phyloP scores from a whole-genome alignment of 35 echinoderm and acorn worm species.

The Chiridota heheva region DNA sequence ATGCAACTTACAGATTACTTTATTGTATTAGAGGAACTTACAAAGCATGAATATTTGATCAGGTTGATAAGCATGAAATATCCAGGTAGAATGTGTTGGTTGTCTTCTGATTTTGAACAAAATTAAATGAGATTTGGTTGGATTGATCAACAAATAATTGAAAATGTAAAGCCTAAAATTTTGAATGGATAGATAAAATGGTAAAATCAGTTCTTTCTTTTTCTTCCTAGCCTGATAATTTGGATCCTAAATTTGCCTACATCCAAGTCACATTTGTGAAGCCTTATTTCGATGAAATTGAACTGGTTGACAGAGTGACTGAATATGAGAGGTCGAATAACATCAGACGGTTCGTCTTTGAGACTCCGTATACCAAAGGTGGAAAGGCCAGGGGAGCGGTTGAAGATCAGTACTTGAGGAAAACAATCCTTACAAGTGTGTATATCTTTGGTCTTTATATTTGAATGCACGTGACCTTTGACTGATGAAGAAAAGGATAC shows the following conservation, averaged over 20 bases:
- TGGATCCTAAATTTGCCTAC: conserved; percentile 74
- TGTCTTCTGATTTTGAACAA: no score
- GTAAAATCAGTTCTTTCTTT: no score
- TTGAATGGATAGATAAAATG: no score
- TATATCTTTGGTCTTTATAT: background rate
- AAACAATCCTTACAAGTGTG: conserved; percentile 94
- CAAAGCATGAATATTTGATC: no score
- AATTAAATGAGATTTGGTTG: no score
- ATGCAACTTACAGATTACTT: no score
- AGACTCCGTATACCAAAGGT: conserved; percentile 90
- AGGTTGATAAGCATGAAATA: no score
- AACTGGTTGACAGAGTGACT: conserved; percentile 64
- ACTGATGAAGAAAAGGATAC: background rate
- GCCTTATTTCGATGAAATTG: conserved; percentile 90
- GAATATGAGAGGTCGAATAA: conserved; percentile 82
- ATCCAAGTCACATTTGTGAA: conserved; percentile 94
- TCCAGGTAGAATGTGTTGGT: no score
- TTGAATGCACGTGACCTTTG: background rate
- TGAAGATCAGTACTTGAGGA: conserved; percentile 90
- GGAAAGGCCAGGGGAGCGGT: conserved; percentile 75
- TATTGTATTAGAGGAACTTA: no score
- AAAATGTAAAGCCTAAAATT: no score
- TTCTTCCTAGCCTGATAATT: no score
- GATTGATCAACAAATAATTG: no score
- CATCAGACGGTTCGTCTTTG: conserved; percentile 91